A percentile compares a stretch with the other conserved stretches of the same genome.
Evolutionary conservation across 2,888 invertebrate genomes (phyloP).

Genomic region (Minunthozetes semirufus): DNA sequence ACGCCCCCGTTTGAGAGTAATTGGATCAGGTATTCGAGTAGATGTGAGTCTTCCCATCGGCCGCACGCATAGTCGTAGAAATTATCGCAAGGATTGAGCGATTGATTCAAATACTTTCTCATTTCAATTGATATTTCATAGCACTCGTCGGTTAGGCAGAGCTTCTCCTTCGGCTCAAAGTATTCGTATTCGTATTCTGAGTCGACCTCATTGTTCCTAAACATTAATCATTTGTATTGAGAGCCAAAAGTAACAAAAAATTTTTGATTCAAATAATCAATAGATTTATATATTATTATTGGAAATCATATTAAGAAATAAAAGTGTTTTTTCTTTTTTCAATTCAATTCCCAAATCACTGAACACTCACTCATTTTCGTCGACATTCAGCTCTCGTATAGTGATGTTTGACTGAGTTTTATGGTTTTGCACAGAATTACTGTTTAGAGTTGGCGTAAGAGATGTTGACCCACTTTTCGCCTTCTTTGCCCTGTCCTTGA

Average conservation of each 20-base stretch:
- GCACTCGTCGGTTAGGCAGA: conserved; percentile 28
- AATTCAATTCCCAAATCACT: too few species aligned
- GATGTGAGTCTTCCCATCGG: conserved; percentile 32
- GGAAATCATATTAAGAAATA: neutral
- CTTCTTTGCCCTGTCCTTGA: neutral
- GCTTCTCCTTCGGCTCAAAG: neutral
- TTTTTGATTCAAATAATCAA: neutral
- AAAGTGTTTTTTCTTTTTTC: too few species aligned
- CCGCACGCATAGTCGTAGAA: conserved; percentile 36
- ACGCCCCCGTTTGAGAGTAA: conserved; percentile 32
- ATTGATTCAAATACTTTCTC: conserved; percentile 30
- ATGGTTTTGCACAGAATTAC: neutral
- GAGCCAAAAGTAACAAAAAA: neutral
- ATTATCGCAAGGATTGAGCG: conserved; percentile 31
- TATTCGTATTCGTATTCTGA: neutral
- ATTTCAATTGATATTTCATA: conserved; percentile 26
- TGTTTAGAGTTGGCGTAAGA: neutral
- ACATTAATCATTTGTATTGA: neutral
- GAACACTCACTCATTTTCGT: too few species aligned
- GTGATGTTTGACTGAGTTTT: neutral
- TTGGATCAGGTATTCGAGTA: conserved; percentile 32
- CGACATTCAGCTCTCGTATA: too few species aligned
- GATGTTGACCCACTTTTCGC: neutral
- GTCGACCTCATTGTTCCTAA: conserved; percentile 2
- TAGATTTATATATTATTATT: neutral